A percentile compares a stretch with the other conserved stretches of the same genome.
phyloP scores from a whole-genome alignment of 2,113 vertebrate genomes.

The Gambusia holbrooki region DNA sequence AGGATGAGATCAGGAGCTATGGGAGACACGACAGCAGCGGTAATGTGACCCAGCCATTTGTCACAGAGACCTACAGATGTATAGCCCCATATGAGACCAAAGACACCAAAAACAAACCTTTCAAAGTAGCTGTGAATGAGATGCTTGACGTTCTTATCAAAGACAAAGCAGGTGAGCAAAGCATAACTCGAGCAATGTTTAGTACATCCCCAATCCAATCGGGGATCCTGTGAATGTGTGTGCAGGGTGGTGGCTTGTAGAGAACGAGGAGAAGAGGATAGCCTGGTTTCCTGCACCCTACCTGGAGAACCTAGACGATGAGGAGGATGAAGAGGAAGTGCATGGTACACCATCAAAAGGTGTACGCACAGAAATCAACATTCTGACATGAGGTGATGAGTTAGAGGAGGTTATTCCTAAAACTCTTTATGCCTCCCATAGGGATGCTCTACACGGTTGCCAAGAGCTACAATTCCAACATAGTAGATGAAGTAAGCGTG shows the following conservation, averaged over 20 bases:
- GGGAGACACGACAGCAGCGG: not conserved
- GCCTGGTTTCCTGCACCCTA: constrained; percentile 97
- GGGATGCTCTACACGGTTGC: constrained; percentile 78
- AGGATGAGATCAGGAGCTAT: constrained; percentile 14
- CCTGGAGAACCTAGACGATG: constrained; percentile 76
- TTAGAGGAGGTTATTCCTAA: not conserved
- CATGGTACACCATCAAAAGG: constrained; percentile 51
- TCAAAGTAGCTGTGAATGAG: constrained; percentile 79
- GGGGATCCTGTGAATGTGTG: not conserved
- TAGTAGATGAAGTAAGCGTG: constrained; percentile 84
- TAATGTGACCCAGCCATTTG: constrained; percentile 78
- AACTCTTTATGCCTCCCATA: constrained; percentile 42
- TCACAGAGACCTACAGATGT: constrained; percentile 83
- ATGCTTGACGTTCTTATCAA: constrained; percentile 87
- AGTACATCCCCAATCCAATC: not conserved
- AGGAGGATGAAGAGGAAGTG: constrained; percentile 21
- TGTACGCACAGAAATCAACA: constrained; percentile 25
- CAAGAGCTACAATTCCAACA: constrained; percentile 78
- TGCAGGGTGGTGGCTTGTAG: constrained; percentile 96
- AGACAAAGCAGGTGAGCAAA: constrained; percentile 85
- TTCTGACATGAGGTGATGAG: not conserved
- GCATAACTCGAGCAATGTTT: not conserved
- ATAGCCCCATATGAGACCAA: constrained; percentile 86
- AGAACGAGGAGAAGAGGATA: constrained; percentile 82
- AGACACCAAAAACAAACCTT: constrained; percentile 84